phyloP scores from a whole-genome alignment of 2,113 vertebrate species.

The Procapra przewalskii region DNA sequence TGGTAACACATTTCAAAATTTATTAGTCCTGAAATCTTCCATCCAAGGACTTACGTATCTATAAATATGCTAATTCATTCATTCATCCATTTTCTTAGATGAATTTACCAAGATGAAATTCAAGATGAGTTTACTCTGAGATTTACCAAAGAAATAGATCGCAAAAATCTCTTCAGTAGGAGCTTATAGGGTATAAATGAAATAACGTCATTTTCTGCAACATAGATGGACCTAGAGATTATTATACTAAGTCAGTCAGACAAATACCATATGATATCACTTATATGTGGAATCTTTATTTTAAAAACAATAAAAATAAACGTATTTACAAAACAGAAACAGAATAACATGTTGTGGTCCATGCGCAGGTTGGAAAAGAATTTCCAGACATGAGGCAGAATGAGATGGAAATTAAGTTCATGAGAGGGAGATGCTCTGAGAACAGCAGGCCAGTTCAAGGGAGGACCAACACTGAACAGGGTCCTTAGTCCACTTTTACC shows the following conservation, averaged over 20 bases:
- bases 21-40: background rate
- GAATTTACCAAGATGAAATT: background rate
- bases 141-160: background rate
- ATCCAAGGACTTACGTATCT: background rate
- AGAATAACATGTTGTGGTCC: background rate
- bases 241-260: background rate
- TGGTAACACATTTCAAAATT: background rate
- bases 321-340: background rate
- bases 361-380: background rate
- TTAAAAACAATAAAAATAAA: background rate
- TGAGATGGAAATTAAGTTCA: background rate
- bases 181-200: background rate
- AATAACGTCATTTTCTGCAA: background rate
- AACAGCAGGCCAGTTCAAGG: background rate
- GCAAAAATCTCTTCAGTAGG: background rate
- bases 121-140: background rate
- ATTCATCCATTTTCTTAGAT: background rate
- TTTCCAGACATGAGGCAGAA: background rate
- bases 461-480: rapidly evolving
- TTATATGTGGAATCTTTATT: background rate
- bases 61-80: background rate
- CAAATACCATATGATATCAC: background rate
- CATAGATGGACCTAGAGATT: background rate
- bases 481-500: background rate
- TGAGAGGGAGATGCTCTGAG: background rate